Base-by-base conservation (phyloP, 2,113 vertebrate species). In the Sciurus niger region DNA sequence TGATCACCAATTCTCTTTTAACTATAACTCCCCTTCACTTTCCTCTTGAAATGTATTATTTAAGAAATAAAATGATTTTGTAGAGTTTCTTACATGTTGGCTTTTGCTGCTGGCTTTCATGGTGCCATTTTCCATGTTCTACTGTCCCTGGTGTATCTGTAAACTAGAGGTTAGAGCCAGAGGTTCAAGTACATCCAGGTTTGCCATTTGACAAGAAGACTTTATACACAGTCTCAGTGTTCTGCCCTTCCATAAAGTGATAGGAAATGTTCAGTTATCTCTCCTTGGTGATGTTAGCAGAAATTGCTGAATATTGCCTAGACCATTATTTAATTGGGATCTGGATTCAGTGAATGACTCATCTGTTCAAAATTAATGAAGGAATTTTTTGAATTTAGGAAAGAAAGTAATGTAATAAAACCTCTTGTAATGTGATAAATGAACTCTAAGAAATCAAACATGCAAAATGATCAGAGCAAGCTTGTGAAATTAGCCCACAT, bases 41-140 rank as follows among this genome's bases (percentile, higher is more conserved):
- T 63, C 4, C 34, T 40, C 28, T 78, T 89, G 22, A 68, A 83
- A 72, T 53, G 60, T 86, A 74, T 96, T 73, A 74, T 82, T 80
- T 58, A 60, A 86, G 34, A 95, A 53, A 90, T 73, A 8, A 65
- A 22, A 32, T 12, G 13, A 4, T 70, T 48, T 94, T 82, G 17
- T n/a, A 40, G 40, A 34, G 43, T 93, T 77, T 78, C 12, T 28
- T 51, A 6, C 40, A 79, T 78, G 13, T 2, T 46, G 37, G 17
- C 65, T 76, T 77, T 89, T 67, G 22, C 11, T 78, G 37, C 43
- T 93, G 68, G 63, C 22, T 85, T 85, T 24, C 40, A 72, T 89
- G 72, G 83, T 97, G 60, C 67, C 51, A 84, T 95, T 93, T 89
- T 30, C 37, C 55, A 34, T 93, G 88, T 86, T 92, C 73, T 8